Percentiles rank a stretch among this genome's conserved stretches.
Evolutionary conservation across 2,113 vertebrate genomes (phyloP).

Genomic region (Neopipo cinnamomea): DNA sequence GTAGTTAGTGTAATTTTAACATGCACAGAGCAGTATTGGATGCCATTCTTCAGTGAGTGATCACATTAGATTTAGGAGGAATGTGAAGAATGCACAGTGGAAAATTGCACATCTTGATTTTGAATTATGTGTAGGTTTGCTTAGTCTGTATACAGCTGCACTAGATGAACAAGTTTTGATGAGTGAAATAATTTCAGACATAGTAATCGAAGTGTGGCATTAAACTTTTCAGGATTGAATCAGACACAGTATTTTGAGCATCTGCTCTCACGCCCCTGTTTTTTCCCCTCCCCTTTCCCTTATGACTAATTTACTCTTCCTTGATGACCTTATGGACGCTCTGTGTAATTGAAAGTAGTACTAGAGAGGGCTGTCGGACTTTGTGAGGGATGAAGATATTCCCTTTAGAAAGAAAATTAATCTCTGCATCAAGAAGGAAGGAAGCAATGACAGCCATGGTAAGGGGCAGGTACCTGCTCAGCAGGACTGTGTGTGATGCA

Average conservation of each 20-base stretch:
- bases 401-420: not conserved
- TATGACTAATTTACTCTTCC: not conserved
- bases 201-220: not conserved
- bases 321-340: not conserved
- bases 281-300: not conserved
- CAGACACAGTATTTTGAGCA: not conserved
- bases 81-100: conserved; percentile 53
- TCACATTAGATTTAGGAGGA: conserved; percentile 52
- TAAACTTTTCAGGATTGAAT: not conserved
- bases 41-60: conserved; percentile 47
- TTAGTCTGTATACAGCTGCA: not conserved
- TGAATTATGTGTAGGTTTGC: not conserved
- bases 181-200: not conserved
- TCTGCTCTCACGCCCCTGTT: not conserved
- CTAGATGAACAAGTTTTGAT: not conserved
- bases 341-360: not conserved
- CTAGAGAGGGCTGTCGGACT: not conserved
- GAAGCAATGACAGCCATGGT: not conserved
- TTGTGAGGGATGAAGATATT: not conserved
- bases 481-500: not conserved
- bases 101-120: conserved; percentile 54
- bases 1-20: conserved; percentile 44
- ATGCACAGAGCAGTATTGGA: not conserved
- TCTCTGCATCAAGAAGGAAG: not conserved
- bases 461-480: not conserved